Conservation (phyloP, 2,888 invertebrate genomes). For the Acrobasis repandana region DNA sequence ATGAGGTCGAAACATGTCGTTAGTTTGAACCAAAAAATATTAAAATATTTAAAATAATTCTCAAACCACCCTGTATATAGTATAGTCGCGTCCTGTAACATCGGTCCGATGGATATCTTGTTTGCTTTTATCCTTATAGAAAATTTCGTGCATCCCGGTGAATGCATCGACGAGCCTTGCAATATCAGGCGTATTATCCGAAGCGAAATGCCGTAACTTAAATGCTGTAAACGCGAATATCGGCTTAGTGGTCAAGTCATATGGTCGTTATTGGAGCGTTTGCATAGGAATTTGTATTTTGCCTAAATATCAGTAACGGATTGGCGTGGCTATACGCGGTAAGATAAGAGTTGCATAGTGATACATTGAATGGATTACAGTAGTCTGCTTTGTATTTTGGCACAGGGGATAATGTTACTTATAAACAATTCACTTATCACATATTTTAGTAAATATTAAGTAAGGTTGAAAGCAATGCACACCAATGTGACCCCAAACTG, state of each 20-base stretch:
- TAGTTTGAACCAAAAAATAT: too few relatives aligned
- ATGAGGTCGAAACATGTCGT: too few relatives aligned
- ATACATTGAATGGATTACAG: conserved; percentile 77
- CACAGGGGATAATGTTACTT: conserved; percentile 37
- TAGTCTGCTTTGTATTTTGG: conserved; percentile 56
- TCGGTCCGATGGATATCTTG: conserved; percentile 78
- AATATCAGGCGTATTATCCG: conserved; percentile 79
- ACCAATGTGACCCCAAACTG: too few relatives aligned
- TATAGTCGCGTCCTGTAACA: conserved; percentile 51
- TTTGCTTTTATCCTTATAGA: conserved; percentile 83
- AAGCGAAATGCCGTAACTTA: conserved; percentile 70
- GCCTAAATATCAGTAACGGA: conserved; percentile 81
- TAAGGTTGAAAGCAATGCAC: too few relatives aligned
- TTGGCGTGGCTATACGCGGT: conserved; percentile 71
- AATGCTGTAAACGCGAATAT: conserved; percentile 40
- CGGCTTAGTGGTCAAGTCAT: conserved; percentile 41
- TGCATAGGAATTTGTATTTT: conserved; percentile 69
- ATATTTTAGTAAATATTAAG: not conserved
- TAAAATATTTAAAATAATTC: not conserved
- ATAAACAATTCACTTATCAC: not conserved
- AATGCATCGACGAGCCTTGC: conserved; percentile 79
- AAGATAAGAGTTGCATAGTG: conserved; percentile 76
- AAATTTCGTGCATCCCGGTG: conserved; percentile 80
- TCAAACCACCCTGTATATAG: not conserved
- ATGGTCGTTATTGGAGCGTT: conserved; percentile 51